Evolutionary conservation across 2,113 vertebrate species (phyloP), one percentile per base, ranked within the genome.

Genomic region (Ictalurus punctatus): DNA sequence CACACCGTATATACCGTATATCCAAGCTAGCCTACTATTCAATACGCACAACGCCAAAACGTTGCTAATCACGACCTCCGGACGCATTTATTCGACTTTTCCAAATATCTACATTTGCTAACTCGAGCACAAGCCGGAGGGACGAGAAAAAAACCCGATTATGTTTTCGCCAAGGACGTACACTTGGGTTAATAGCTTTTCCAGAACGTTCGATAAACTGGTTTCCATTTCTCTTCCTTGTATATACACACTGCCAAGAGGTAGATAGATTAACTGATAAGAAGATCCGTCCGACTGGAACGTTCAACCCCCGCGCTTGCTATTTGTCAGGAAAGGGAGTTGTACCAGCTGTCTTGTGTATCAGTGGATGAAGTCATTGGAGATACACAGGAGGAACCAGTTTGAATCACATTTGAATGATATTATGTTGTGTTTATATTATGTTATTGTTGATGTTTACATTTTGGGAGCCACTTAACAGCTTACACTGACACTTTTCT

Each of bases 161-260:
- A 74, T 4, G 21, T 78, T 78, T 52, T 52, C 74, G 52, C 40
- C 74, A 52, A 48, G 44, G 40, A 52, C 23, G 6, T 52, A 52
- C 10, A 52, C 40, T 48, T 78, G 40, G 74, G 40, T 78, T 78
- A 78, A 78, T 48, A 78, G 40, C 74, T 78, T 78, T 78, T 78
- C 37, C 21, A 78, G 74, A 25, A 73, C 6, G 30, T 19, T 73
- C 19, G 6, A 73, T 34, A 73, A 73, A 48, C 74, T 40, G 73
- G 37, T 74, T 23, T 76, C 73, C 73, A 48, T 48, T 76, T 48
- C 40, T 74, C 71, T 78, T 52, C 44, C 40, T 78, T 10, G 6
- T 48, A 76, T 12, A 44, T 4, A 44, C 44, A 48, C 44, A 48
- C 8, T 76, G 73, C 23, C 21, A 48, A 48, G 74, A 48, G 10